Conservation (phyloP, 2,113 vertebrate genomes). For the Lampris incognitus region DNA sequence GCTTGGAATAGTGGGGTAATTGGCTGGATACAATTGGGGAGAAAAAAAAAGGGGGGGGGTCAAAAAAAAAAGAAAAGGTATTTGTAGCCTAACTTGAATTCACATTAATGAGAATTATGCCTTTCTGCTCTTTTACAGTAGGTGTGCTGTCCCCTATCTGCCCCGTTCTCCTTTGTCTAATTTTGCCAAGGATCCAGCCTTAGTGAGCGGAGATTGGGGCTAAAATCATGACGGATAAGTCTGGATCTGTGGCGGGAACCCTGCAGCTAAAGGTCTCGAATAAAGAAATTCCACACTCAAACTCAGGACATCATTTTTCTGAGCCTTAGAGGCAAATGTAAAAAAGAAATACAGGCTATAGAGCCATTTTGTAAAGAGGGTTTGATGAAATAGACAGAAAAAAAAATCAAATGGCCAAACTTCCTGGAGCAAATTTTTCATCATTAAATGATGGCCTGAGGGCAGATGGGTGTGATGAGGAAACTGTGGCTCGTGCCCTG, state of each 20-base stretch:
- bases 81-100: constrained; percentile 19
- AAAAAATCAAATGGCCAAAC: constrained; percentile 55
- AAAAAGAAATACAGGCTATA: not conserved
- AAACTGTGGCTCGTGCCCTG: constrained; percentile 51
- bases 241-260: constrained; percentile 6
- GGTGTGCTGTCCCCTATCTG: constrained; percentile 5
- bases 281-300: constrained; percentile 23
- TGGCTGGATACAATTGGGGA: too few relatives aligned
- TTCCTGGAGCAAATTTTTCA: constrained; percentile 66
- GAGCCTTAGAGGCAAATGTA: constrained; percentile 48
- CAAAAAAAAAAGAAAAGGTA: not conserved
- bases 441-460: constrained; percentile 79
- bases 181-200: constrained; percentile 3
- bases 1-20: too few relatives aligned
- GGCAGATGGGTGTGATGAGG: constrained; percentile 49
- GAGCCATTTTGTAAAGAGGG: constrained; percentile 25
- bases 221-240: constrained; percentile 35
- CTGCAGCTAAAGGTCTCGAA: constrained; percentile 27
- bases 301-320: constrained; percentile 33
- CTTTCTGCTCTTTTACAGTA: constrained; percentile 4
- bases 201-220: constrained; percentile 27
- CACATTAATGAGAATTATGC: constrained; percentile 7
- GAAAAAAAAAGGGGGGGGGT: too few relatives aligned
- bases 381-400: constrained; percentile 27
- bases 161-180: constrained; percentile 13